phyloP scores from a whole-genome alignment of 2,113 vertebrate species.

The Phrynosoma blainvillii region DNA sequence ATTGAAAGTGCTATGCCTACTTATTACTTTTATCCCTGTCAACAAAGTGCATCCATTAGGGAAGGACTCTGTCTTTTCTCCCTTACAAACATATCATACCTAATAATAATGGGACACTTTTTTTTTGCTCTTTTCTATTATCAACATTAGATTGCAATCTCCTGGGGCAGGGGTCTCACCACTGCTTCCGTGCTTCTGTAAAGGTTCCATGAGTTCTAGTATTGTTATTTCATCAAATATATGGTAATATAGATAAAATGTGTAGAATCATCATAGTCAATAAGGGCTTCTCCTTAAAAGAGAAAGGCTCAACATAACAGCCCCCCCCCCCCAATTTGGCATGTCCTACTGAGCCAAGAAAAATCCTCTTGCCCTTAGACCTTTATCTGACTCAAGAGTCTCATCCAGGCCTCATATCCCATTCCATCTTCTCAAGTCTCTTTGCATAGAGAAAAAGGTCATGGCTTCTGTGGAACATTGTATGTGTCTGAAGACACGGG shows the following conservation, averaged over 20 bases:
- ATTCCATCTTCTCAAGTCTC: not conserved
- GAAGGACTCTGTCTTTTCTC: too few species aligned
- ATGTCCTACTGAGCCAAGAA: not conserved
- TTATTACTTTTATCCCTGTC: too few species aligned
- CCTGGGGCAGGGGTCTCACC: too few species aligned
- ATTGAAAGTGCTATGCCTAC: too few species aligned
- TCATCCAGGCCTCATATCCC: not conserved
- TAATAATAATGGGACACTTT: not conserved
- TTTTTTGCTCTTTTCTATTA: not conserved
- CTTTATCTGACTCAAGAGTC: not conserved
- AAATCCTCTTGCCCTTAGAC: not conserved
- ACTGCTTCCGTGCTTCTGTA: not conserved
- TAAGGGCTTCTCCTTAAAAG: not conserved
- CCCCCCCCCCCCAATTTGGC: too few species aligned
- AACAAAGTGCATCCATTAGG: too few species aligned
- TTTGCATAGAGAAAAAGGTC: not conserved
- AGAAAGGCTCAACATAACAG: too few species aligned
- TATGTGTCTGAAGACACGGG: not conserved
- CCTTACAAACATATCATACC: too few species aligned
- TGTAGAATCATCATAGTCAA: too few species aligned
- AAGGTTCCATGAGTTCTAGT: not conserved
- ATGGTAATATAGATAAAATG: not conserved
- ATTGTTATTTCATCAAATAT: not conserved
- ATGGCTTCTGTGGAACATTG: not conserved
- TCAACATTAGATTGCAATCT: not conserved